These are phyloP conservation scores for Hipparchia sbordonii DNA, from an alignment of 2,888 invertebrate genomes.

Conservation along the genomic window DNA sequence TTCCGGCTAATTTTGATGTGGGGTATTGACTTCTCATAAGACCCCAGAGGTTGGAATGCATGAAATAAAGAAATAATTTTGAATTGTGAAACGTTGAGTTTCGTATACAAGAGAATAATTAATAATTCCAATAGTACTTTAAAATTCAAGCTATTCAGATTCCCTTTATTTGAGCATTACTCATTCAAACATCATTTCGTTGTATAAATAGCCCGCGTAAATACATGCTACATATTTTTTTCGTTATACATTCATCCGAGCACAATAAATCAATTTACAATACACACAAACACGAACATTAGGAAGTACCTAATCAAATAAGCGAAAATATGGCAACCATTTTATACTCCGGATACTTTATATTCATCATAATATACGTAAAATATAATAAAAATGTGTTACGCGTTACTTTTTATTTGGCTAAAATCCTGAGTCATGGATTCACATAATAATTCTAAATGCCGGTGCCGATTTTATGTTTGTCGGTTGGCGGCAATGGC, in stretches of 20 bases:
- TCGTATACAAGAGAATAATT: no score
- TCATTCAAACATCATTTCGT: not conserved
- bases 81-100: no score
- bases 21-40: no score
- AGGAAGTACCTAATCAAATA: conserved; percentile 15
- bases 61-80: no score
- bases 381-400: not conserved
- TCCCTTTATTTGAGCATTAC: not conserved
- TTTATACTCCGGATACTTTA: not conserved
- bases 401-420: not conserved
- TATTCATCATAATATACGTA: not conserved
- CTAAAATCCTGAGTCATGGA: conserved; percentile 1
- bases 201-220: not conserved
- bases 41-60: no score
- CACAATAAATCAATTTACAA: conserved; percentile 1
- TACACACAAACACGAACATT: conserved; percentile 6
- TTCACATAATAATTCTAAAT: not conserved
- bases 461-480: not conserved
- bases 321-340: conserved; percentile 1
- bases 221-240: not conserved
- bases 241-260: not conserved
- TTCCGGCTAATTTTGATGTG: no score
- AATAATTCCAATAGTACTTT: no score
- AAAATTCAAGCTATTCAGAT: no score
- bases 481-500: not conserved